Evolutionary conservation across 2,113 vertebrate species (phyloP), one percentile per base, ranked within the genome.

Genomic region (Phrynosoma platyrhinos): DNA sequence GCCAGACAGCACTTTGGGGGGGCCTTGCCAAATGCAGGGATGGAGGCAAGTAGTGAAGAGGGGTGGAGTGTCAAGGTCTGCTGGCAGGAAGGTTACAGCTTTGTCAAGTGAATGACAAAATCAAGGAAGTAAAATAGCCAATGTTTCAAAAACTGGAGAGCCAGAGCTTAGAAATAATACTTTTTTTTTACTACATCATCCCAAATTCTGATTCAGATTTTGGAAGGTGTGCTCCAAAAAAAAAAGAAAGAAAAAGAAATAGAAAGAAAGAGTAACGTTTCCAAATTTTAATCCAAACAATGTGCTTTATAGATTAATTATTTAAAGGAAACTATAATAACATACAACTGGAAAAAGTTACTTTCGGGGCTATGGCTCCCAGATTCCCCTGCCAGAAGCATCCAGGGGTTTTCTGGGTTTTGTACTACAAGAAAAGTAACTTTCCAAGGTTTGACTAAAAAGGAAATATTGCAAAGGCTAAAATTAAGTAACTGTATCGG

Each of bases 1-100:
- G 95, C 91, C 95, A 96, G 95, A 95, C 94, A 6, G 68, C 55
- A 16, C 91, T 89, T 75, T 47, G 47, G 68, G 77, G 87, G 85
- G 86, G 89, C 79, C 58, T 87, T 93, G 93, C 93, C 91, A 93
- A 94, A 87, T 90, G 79, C 89, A 87, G 92, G 93, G 87, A n/a
- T 66, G 36, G 18, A 0, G 0, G 2, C 12, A 12, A 47, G 58
- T 36, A 87, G 84, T 90, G 89, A 79, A 27, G 14, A 21, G 2
- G 0, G 0, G 1, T 68, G 32, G 74, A 68, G n/a, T 93, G 88
- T 83, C 89, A 82, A 75, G 77, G 74, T 82, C 90, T 81, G 30
- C 23, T 32, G 58, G 77, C 78, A 74, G 58, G 68, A 66, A 42
- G 87, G 82, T 69, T 77, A 74, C 47, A 82, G 47, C 12, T 71